Conservation (phyloP, 92 coral and sea anemone species). For the Parazoanthus atlanticus region DNA sequence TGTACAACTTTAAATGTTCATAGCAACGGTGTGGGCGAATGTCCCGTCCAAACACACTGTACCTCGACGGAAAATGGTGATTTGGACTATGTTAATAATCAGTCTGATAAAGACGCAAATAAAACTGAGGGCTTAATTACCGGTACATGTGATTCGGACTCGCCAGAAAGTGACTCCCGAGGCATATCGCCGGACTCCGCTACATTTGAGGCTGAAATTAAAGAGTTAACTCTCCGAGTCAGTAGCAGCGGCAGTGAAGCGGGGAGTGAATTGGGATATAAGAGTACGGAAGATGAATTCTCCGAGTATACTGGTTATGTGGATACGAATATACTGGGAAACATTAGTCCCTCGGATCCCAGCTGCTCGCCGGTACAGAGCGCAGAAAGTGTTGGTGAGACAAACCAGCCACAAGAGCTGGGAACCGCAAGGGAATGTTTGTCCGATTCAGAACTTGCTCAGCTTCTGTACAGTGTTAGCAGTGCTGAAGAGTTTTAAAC, state of each 20-base stretch:
- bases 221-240: slow-evolving; percentile 4
- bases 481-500: slow-evolving; percentile 32
- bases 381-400: background rate
- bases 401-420: background rate
- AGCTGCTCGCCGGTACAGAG: slow-evolving; percentile 18
- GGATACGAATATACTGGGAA: slow-evolving; percentile 24
- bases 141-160: background rate
- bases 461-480: slow-evolving; percentile 48
- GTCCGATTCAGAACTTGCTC: slow-evolving; percentile 54
- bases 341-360: background rate
- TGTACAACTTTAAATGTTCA: background rate
- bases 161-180: background rate
- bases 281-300: slow-evolving; percentile 15
- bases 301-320: slow-evolving; percentile 36
- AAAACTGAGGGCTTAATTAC: background rate
- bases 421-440: slow-evolving; percentile 30
- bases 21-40: background rate
- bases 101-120: background rate
- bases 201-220: slow-evolving; percentile 33
- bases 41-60: background rate
- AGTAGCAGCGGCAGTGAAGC: slow-evolving; percentile 33
- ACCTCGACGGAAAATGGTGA: background rate
- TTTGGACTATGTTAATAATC: background rate
- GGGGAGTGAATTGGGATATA: slow-evolving; percentile 30
- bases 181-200: slow-evolving; percentile 27